phyloP scores from a whole-genome alignment of 2,797 vertebrate species.

The Cephalopachus bancanus region DNA sequence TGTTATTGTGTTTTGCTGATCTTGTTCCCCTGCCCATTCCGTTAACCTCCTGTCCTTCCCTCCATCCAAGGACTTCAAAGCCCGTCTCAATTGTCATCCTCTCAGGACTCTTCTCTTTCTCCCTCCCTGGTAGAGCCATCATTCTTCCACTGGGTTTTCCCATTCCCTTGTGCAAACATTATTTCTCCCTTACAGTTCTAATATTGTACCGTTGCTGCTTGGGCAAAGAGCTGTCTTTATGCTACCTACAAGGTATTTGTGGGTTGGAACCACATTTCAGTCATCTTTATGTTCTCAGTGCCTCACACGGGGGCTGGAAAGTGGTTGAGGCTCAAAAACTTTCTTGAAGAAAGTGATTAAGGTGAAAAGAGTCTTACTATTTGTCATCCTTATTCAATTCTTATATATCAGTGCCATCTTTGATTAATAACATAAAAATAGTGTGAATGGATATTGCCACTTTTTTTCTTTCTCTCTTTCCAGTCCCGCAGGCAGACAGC shows the following conservation, averaged over 20 bases:
- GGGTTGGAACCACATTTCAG: not conserved
- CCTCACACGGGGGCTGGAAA: not conserved
- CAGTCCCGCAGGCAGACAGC: not conserved
- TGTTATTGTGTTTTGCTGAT: not conserved
- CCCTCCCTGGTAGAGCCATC: not conserved
- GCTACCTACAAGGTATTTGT: not conserved
- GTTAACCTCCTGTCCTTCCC: not conserved
- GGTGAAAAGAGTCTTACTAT: not conserved
- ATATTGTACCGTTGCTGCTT: not conserved
- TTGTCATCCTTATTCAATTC: not conserved
- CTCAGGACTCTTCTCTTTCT: not conserved
- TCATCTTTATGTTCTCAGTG: not conserved
- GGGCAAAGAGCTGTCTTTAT: not conserved
- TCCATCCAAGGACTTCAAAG: not conserved
- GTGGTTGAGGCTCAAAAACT: not conserved
- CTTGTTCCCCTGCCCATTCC: not conserved
- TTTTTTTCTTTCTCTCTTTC: not conserved
- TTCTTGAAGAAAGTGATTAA: conserved; percentile 2
- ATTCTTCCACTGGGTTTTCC: conserved; percentile 2
- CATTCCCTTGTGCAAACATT: not conserved
- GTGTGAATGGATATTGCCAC: not conserved
- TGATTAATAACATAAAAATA: not conserved
- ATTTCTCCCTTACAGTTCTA: not conserved
- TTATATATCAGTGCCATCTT: not conserved
- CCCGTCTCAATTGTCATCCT: not conserved